Evolutionary conservation across 2,888 invertebrate genomes (phyloP).

Genomic region (Cataglyphis cursor): DNA sequence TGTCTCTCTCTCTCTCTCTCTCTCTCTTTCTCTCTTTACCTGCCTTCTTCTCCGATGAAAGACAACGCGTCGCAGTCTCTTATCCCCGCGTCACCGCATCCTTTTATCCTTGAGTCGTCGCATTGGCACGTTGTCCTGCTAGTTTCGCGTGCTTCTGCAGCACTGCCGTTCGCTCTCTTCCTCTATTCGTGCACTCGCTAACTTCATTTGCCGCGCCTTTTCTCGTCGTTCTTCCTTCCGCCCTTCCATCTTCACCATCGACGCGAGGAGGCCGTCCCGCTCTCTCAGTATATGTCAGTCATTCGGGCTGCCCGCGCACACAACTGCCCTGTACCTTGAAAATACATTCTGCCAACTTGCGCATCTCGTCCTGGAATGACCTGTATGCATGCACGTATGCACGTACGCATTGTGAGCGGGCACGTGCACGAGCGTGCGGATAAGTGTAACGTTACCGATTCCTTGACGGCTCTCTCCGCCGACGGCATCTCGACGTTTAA

Average conservation of each 20-base stretch:
- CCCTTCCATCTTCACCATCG: constrained; percentile 35
- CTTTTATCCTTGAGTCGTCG: constrained; percentile 18
- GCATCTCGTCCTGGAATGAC: constrained; percentile 60
- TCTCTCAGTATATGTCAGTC: constrained; percentile 72
- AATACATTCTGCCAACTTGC: constrained; percentile 63
- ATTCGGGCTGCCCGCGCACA: constrained; percentile 57
- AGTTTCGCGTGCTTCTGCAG: constrained; percentile 4
- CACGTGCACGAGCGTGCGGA: constrained; percentile 21
- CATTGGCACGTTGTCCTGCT: not conserved
- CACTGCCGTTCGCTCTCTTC: not conserved
- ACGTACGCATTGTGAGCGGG: constrained; percentile 56
- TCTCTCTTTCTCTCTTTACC: not conserved
- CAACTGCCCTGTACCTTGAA: constrained; percentile 66
- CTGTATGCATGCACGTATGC: constrained; percentile 61
- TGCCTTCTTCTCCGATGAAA: not conserved
- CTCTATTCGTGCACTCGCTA: not conserved
- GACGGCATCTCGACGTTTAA: constrained; percentile 46
- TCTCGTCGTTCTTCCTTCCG: constrained; percentile 35
- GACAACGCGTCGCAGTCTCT: not conserved
- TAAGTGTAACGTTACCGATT: constrained; percentile 54
- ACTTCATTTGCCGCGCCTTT: not conserved
- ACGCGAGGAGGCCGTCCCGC: constrained; percentile 66
- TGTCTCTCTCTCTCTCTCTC: constrained; percentile 20
- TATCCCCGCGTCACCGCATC: not conserved
- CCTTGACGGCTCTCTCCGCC: constrained; percentile 51